Evolutionary conservation across 1,140 invertebrate species (phyloP), one percentile per base, ranked within the genome.

Genomic region (Drosophila leontia): DNA sequence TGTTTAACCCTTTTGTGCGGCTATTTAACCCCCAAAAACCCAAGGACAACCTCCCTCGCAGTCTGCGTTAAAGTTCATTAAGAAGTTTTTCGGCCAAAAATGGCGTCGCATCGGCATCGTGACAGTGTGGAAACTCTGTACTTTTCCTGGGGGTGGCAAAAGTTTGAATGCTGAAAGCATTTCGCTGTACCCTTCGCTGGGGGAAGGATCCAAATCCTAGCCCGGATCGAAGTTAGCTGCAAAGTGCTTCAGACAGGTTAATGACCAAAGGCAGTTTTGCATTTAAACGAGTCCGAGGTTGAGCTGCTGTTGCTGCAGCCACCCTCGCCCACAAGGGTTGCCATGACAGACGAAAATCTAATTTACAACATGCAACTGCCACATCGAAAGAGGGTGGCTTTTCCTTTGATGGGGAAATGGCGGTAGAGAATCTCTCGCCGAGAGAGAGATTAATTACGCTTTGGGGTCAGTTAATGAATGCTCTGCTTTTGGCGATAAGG

Each of bases 161-260:
- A 45, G 51, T 69, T 78, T 35, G 53, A 44, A 34, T 45, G 19
- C 61, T 88, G 85, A 90, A 88, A 88, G 85, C 85, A 88, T 88
- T 88, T 82, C 50, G 44, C 75, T 88, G 85, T 88, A 67, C 44
- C 32, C 58, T 42, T 48, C 56, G 44, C 9, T 45, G 41, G 37
- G 45, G 42, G 42, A 8, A 55, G 51, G 26, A 68, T 58, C 56
- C 56, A 41, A 44, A 29, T 58, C 56, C 56, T 7, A 47, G 11
- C 13, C 35, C 34, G 32, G 15, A 34, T 42, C 35, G n/a, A 61
- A 60, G 68, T 76, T 75, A 39, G 68, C 69, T 83, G 77, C 84
- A 88, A 88, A 88, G 84, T 88, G 85, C 85, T 81, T 67, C 62
- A 76, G 81, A 88, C 85, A 88, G 85, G 85, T 88, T 88, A 88